Evolutionary conservation across 1,140 invertebrate species (phyloP), one percentile per base, ranked within the genome.

Genomic region (Drosophila nikananu): DNA sequence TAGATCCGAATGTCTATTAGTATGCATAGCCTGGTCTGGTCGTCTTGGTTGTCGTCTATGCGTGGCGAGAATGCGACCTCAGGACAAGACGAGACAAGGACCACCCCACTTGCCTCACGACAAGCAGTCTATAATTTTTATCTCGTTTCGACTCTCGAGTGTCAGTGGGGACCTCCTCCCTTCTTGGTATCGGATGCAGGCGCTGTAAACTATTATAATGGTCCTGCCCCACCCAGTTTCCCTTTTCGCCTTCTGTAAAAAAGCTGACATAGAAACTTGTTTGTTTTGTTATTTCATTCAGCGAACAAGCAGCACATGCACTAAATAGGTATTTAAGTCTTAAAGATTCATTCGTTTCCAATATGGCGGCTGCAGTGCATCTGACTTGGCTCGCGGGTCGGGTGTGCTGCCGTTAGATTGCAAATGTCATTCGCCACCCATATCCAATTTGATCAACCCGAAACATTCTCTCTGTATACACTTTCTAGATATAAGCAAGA

Each of bases 311-410:
- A 39, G 19, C 23, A 64, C 61, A 61, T 70, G 52, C 57, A 52
- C 62, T 66, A 68, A 83, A 77, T 30, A 51, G 5, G 25, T 83
- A 83, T 83, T 80, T 80, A 65, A 80, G 72, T 58, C 81, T 83
- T 83, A 62, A 75, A 66, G 76, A 83, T 83, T 83, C 79, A 83
- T 83, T 83, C 65, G 54, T 77, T 80, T 76, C 71, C 62, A 83
- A 80, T 76, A 80, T 59, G 32, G 23, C 6, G 30, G 19, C 15
- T 30, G 63, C 27, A 15, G 30, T 15, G 32, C 6, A 27, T 23
- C 35, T 37, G 13, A 2, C 23, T 13, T 23, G 21, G 21, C 37
- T 8, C 12, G 17, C 41, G 35, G 27, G 23, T 39, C 12, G 17
- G 39, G 19, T 9, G 32, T 21, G 25, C 27, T 27, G 13, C 19